Conservation (phyloP, 2,888 invertebrate genomes). For the Thelaira solivaga region DNA sequence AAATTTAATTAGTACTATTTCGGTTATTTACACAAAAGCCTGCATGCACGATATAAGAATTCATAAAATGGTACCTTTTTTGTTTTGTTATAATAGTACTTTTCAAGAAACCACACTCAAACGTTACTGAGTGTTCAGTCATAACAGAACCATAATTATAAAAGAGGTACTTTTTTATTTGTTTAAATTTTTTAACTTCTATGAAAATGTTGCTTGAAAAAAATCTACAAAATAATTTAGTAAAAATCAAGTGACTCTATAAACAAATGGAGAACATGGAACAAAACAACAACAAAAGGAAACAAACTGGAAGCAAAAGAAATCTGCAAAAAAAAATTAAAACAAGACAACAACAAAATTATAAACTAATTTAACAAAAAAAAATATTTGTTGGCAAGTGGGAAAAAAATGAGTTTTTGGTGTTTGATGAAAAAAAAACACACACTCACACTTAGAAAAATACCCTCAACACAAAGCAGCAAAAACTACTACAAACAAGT, state of each 20-base stretch:
- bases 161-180: too few relatives aligned
- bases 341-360: slow-evolving; percentile 46
- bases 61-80: too few relatives aligned
- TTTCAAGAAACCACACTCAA: too few relatives aligned
- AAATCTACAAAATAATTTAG: not conserved
- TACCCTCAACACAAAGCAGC: not conserved
- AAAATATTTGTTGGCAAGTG: slow-evolving; percentile 58
- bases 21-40: too few relatives aligned
- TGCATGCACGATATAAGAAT: too few relatives aligned
- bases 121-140: too few relatives aligned
- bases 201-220: not conserved
- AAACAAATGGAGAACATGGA: slow-evolving; percentile 29
- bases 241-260: slow-evolving; percentile 25
- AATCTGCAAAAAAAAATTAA: slow-evolving; percentile 33
- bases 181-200: too few relatives aligned
- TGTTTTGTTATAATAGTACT: too few relatives aligned
- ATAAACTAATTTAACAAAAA: slow-evolving; percentile 41
- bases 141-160: too few relatives aligned
- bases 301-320: slow-evolving; percentile 51
- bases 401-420: slow-evolving; percentile 33
- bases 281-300: slow-evolving; percentile 19
- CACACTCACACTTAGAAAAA: not conserved
- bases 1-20: too few relatives aligned
- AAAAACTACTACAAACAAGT: not conserved
- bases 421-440: slow-evolving; percentile 16